phyloP scores from a whole-genome alignment of 2,888 invertebrate genomes.

The Leptinotarsa peninsularis region DNA sequence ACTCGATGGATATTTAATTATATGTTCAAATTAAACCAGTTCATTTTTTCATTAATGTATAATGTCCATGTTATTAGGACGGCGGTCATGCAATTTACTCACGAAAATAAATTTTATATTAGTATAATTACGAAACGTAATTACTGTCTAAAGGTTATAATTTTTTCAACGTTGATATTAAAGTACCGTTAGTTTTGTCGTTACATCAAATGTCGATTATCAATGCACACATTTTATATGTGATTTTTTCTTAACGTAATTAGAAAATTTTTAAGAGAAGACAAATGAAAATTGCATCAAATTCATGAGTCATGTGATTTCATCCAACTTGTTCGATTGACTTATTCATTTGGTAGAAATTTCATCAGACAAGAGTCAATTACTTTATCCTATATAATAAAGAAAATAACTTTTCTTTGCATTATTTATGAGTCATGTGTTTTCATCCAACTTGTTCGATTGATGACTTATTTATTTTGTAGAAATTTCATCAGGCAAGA shows the following conservation, averaged over 20 bases:
- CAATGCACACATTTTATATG: neutral
- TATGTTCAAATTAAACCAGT: conserved; percentile 47
- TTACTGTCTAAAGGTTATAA: conserved; percentile 35
- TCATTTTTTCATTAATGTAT: conserved; percentile 50
- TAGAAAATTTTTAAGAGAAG: neutral
- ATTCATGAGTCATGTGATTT: no score
- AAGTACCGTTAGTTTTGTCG: conserved; percentile 33
- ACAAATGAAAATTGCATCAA: no score
- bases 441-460: no score
- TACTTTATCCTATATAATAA: no score
- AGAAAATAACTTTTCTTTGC: no score
- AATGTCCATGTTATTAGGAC: conserved; percentile 47
- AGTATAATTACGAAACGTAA: conserved; percentile 34
- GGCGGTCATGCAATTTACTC: conserved; percentile 45
- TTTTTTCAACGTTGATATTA: conserved; percentile 30
- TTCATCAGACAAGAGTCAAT: no score
- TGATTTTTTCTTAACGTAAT: neutral
- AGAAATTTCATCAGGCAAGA: no score
- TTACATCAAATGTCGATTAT: neutral
- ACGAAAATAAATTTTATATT: conserved; percentile 36
- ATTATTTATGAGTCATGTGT: no score
- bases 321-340: no score
- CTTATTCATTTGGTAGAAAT: no score
- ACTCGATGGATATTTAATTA: conserved; percentile 49
- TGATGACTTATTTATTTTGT: no score